Base-by-base conservation (phyloP, 2,797 vertebrate genomes). In the Cryptoblepharus egeriae region DNA sequence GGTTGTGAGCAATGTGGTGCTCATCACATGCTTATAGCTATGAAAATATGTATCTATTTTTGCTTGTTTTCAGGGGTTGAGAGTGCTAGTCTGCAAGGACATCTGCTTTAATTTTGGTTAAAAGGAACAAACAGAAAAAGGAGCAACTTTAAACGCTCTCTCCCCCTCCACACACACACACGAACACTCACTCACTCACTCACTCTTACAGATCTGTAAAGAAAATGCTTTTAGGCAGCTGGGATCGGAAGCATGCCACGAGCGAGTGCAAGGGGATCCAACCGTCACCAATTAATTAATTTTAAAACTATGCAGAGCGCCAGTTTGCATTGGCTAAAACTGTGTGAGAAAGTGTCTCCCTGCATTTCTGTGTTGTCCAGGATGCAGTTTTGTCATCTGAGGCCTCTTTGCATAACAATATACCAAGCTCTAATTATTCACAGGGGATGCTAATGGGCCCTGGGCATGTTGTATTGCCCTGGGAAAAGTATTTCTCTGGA, bases 381-480 rank as follows among this genome's bases (percentile, higher is more conserved):
- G 95, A 95, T 93, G 85, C 85, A 92, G 94, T 94, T 94, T 94
- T 96, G 95, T 95, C 96, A 96, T 95, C 94, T 84, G 60, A 83
- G 91, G 90, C 93, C 80, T 52, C 95, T 96, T 94, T 96, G 95
- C 96, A 96, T 96, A 89, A 96, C 95, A 96, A 96, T 96, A 65
- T 30, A 9, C 8, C 0, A 45, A 39, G 30, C 87, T 82, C 91
- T 96, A 91, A 96, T 96, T 96, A 96, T 96, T 95, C 95, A 88
- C 78, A 37, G 82, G 89, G 94, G 82, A 95, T 96, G 96, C 93
- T 96, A 96, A 96, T 95, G 64, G 85, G 90, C 87, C 89, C 81
- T 3, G 85, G 86, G 84, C 72, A 83, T 78, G 74, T 90, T 39
- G 91, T 77, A 84, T 85, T 91, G 83, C 93, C 95, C 85, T 96